Percentiles rank a stretch among this genome's conserved stretches.
These are phyloP conservation scores for Oenanthe oenanthe DNA, from an alignment of 2,113 vertebrate genomes.

Conservation along the genomic window DNA sequence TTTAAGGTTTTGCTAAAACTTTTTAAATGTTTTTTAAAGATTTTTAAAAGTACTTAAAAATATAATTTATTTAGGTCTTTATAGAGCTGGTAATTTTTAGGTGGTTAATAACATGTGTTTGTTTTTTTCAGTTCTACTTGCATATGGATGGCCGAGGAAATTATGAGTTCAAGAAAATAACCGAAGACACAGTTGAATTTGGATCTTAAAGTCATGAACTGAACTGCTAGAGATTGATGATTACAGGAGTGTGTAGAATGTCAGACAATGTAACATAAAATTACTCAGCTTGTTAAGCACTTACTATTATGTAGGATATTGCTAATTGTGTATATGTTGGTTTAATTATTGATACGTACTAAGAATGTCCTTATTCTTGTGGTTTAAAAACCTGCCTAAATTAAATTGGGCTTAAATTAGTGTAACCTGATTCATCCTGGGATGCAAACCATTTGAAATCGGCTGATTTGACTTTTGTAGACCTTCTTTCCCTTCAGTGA, in stretches of 20 bases:
- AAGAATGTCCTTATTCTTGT: conserved; percentile 85
- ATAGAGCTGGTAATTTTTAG: neutral
- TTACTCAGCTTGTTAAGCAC: conserved; percentile 67
- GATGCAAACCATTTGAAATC: conserved; percentile 82
- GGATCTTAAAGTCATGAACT: conserved; percentile 83
- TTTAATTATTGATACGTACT: conserved; percentile 88
- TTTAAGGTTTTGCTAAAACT: neutral
- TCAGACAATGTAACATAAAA: conserved; percentile 62
- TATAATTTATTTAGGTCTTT: neutral
- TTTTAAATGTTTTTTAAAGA: neutral
- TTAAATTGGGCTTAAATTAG: conserved; percentile 83
- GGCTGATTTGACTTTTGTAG: conserved; percentile 78
- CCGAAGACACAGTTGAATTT: conserved; percentile 93
- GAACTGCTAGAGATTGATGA: conserved; percentile 50
- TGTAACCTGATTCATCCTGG: conserved; percentile 81
- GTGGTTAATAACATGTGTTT: neutral
- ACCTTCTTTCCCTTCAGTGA: conserved; percentile 73
- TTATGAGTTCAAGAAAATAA: conserved; percentile 97
- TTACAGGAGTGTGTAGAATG: conserved; percentile 42
- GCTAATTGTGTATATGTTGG: conserved; percentile 85
- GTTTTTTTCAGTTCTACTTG: conserved; percentile 86
- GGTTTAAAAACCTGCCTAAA: conserved; percentile 84
- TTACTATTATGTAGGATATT: conserved; percentile 80
- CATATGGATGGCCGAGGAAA: conserved; percentile 97
- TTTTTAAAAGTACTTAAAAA: neutral